Evolutionary conservation across 1,140 invertebrate genomes (phyloP), one percentile per base, ranked within the genome.

Genomic region (Bombus balteatus): DNA sequence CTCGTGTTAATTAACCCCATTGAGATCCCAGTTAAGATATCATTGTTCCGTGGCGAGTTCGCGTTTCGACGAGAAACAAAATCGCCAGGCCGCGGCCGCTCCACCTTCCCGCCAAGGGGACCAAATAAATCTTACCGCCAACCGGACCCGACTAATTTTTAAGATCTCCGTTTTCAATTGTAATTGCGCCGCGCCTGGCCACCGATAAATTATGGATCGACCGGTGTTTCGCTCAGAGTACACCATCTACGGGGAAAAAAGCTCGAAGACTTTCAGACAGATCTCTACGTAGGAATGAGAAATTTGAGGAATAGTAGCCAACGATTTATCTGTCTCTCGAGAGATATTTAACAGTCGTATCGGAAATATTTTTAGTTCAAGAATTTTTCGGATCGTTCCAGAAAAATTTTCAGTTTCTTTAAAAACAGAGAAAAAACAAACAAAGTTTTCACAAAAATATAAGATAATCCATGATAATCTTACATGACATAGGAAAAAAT

Each of bases 1-100:
- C 87, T 82, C 89, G 93, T 92, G 92, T 93, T 94, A 94, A 94
- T 94, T 94, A 94, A 93, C 90, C 92, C 91, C 89, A 88, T 92
- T 91, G 91, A 94, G 93, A 94, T 94, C 83, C 84, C 90, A 91
- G 85, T 93, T 91, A 87, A 94, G 94, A 94, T 94, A 94, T 90
- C 92, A 94, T 94, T 94, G 93, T 94, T 92, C 89, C 85, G 86
- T 84, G 82, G 85, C 82, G 76, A 81, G 78, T 91, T 89, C 76
- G 76, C 82, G 81, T 90, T 91, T 89, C 82, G 79, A 90, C 77
- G 75, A 89, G 83, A 91, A 89, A 85, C 80, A 88, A 89, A 88
- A 90, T 81, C 84, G 82, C 37, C 57, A 70, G 37, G 75, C 68
- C 71, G 37, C 34, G 34, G 47, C 53, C 39, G 43, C 76, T 82